Evolutionary conservation across 2,888 invertebrate genomes (phyloP).

Genomic region (Caradrina clavipalpis): DNA sequence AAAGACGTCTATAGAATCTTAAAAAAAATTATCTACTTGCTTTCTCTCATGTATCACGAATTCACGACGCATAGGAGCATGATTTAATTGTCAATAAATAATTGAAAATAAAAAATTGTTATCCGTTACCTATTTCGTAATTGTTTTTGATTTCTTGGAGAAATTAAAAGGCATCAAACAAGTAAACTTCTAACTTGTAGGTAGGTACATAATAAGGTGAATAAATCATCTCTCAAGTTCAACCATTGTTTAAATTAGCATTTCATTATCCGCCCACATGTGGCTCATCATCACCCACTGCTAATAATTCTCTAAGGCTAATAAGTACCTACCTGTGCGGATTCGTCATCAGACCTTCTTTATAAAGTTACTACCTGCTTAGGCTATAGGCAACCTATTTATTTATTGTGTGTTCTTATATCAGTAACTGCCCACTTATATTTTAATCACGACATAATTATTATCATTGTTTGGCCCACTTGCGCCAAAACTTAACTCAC

Average conservation of each 20-base stretch:
- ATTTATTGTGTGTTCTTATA: background rate
- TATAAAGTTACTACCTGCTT: too few species aligned
- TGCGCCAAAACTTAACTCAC: background rate
- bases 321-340: background rate
- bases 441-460: conserved; percentile 12
- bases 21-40: too few species aligned
- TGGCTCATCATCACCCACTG: conserved; percentile 50
- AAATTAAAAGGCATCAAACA: background rate
- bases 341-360: conserved; percentile 33
- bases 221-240: conserved; percentile 40
- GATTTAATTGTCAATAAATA: too few species aligned
- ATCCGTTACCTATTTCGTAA: too few species aligned
- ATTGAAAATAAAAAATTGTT: too few species aligned
- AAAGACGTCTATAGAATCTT: too few species aligned
- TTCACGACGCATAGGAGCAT: too few species aligned
- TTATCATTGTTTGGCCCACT: background rate
- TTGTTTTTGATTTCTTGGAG: too few species aligned
- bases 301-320: too few species aligned
- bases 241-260: conserved; percentile 46
- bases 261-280: conserved; percentile 34
- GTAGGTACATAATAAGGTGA: background rate
- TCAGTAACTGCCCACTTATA: conserved; percentile 19
- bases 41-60: too few species aligned
- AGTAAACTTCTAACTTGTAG: background rate
- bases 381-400: background rate